Percentiles rank a stretch among this genome's conserved stretches.
Conservation (phyloP, 2,797 vertebrate genomes). For the Mus minutoides region DNA sequence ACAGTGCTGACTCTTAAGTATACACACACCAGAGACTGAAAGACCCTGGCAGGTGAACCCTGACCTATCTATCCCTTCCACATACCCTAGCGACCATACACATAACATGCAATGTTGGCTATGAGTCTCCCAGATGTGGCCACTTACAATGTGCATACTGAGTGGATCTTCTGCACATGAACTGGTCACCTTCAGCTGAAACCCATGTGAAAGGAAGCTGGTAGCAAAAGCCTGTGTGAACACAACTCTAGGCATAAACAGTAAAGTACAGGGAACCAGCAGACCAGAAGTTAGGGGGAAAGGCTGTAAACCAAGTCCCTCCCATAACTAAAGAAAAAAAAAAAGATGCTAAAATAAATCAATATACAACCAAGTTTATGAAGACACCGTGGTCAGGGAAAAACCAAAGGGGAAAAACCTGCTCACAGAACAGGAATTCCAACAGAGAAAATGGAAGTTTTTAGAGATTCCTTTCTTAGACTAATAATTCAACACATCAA, state of each 20-base stretch:
- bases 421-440: neutral
- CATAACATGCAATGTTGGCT: neutral
- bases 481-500: neutral
- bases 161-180: neutral
- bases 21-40: neutral
- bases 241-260: neutral
- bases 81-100: neutral
- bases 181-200: neutral
- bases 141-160: no score
- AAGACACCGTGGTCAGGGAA: neutral
- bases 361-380: neutral
- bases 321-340: neutral
- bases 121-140: neutral
- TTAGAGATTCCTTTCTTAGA: neutral
- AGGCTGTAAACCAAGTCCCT: neutral
- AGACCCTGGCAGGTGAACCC: neutral
- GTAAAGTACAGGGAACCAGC: neutral
- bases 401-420: neutral
- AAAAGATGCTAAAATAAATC: neutral
- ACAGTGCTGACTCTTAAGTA: neutral
- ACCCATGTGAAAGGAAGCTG: neutral
- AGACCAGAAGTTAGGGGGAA: neutral
- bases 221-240: neutral
- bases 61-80: neutral
- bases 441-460: neutral